Evolutionary conservation across 2,888 invertebrate species (phyloP), one percentile per base, ranked within the genome.

Genomic region (Sthenelais limicola): DNA sequence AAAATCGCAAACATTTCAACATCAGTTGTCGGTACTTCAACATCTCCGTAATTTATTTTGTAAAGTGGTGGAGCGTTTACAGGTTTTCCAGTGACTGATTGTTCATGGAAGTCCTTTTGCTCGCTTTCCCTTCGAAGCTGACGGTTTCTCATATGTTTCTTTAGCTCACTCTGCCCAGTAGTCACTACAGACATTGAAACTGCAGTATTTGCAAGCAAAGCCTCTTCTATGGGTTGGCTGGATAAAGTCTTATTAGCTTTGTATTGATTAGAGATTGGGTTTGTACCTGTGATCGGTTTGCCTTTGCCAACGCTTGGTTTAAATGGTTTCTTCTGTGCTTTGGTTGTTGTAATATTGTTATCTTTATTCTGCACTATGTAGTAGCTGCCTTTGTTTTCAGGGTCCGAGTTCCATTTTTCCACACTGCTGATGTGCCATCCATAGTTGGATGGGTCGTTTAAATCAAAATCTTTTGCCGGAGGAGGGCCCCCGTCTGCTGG

Each of bases 161-260:
- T 62, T 9, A 62, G 38, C 24, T 62, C 62, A 35, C 43, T 43
- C 62, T 62, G 62, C 1, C 62, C 62, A 21, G 62, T 38, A 24
- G 62, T 62, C 62, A 62, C 43, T 7, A 21, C 62, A 7, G 62
- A 62, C 62, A 62, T 62, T 21, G 62, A 35, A n/a, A 62, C 62
- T n/a, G n/a, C n/a, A n/a, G n/a, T n/a, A n/a, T n/a, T n/a, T n/a
- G n/a, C n/a, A n/a, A n/a, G n/a, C n/a, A n/a, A n/a, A n/a, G n/a
- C n/a, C n/a, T n/a, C n/a, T n/a, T n/a, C n/a, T n/a, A n/a, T n/a
- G n/a, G n/a, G n/a, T n/a, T n/a, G n/a, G n/a, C n/a, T n/a, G n/a
- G n/a, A n/a, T n/a, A n/a, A n/a, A n/a, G n/a, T n/a, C n/a, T n/a
- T n/a, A n/a, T n/a, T n/a, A n/a, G n/a, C n/a, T n/a, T n/a, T n/a